Conservation (phyloP, 2,888 invertebrate genomes). For the Orthosia gothica region DNA sequence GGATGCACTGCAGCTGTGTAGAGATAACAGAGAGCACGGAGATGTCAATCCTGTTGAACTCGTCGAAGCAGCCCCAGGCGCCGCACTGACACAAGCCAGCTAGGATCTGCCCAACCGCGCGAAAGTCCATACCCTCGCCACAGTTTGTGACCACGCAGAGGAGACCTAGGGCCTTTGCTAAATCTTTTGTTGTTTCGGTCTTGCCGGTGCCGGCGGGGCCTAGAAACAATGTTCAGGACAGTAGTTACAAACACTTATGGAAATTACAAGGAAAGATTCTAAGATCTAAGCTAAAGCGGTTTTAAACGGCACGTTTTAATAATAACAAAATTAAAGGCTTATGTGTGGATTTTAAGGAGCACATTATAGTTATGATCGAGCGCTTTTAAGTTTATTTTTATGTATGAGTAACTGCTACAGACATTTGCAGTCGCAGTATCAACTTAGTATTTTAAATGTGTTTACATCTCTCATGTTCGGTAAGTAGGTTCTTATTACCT, state of each 20-base stretch:
- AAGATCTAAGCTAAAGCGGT: too few species aligned
- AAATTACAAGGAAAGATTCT: background rate
- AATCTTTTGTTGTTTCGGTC: conserved; percentile 97
- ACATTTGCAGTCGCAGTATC: background rate
- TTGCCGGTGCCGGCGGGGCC: conserved; percentile 96
- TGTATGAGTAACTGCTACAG: background rate
- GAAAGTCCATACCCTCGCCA: conserved; percentile 98
- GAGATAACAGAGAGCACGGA: conserved; percentile 98
- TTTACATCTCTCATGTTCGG: too few species aligned
- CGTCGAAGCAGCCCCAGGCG: conserved; percentile 99
- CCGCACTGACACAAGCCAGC: conserved; percentile 96
- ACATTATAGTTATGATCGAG: too few species aligned
- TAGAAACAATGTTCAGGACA: conserved; percentile 63
- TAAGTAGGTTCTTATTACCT: too few species aligned
- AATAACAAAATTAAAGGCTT: too few species aligned
- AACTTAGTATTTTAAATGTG: background rate
- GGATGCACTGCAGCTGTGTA: conserved; percentile 97
- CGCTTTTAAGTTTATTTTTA: too few species aligned
- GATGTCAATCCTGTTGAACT: conserved; percentile 98
- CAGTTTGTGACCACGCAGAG: conserved; percentile 97
- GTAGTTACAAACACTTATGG: background rate
- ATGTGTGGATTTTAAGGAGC: too few species aligned
- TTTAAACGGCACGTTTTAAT: too few species aligned
- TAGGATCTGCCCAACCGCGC: conserved; percentile 93
- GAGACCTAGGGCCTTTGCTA: conserved; percentile 97